Evolutionary conservation across 2,797 vertebrate species (phyloP).

Genomic region (Pseudopleuronectes americanus): DNA sequence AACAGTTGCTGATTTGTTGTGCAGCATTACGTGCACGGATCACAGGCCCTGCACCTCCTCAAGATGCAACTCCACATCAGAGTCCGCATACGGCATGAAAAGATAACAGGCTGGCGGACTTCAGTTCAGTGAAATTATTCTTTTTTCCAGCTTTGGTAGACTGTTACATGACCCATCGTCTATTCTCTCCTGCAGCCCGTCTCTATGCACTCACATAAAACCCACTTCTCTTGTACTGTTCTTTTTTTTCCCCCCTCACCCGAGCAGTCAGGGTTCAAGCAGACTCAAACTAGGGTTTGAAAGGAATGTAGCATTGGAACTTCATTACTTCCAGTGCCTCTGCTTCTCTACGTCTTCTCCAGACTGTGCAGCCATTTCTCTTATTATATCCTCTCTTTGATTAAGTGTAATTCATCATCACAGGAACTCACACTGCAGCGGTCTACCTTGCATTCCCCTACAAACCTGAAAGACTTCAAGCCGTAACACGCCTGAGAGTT

Average conservation of each 20-base stretch:
- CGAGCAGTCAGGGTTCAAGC: slow-evolving; percentile 16
- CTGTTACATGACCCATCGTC: slow-evolving; percentile 17
- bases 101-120: slow-evolving; percentile 8
- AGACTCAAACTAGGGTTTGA: slow-evolving; percentile 20
- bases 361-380: not conserved
- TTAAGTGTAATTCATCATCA: slow-evolving; percentile 7
- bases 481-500: slow-evolving; percentile 2
- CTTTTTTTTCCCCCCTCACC: not conserved
- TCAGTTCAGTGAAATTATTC: slow-evolving; percentile 7
- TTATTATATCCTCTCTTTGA: not conserved
- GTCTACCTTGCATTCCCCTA: not conserved
- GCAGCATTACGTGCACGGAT: slow-evolving; percentile 20
- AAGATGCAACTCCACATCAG: slow-evolving; percentile 16
- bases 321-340: not conserved
- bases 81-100: not conserved
- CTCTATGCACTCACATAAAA: slow-evolving; percentile 5
- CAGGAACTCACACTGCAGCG: not conserved
- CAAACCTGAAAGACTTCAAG: not conserved
- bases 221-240: slow-evolving; percentile 4
- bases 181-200: slow-evolving; percentile 11
- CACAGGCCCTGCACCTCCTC: slow-evolving; percentile 11
- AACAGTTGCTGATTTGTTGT: slow-evolving; percentile 18
- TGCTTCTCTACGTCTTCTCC: not conserved
- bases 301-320: not conserved
- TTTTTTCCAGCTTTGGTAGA: slow-evolving; percentile 3